Base-by-base conservation (phyloP, 2,113 vertebrate genomes). In the Cryptoleucopteryx plumbea region DNA sequence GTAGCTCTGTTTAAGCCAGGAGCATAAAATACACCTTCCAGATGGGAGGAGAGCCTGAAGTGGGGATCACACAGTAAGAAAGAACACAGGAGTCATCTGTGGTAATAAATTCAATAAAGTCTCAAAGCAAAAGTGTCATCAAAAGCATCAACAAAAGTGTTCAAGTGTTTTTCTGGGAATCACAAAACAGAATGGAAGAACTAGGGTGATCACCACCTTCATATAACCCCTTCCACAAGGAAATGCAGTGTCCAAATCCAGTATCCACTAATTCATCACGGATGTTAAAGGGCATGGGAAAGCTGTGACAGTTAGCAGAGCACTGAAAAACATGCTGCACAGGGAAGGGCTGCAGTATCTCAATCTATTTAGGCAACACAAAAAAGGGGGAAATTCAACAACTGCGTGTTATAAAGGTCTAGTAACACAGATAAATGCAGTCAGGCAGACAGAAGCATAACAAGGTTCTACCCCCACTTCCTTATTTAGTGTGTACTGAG, bases 1-100 rank as follows among this genome's bases (percentile, higher is more conserved):
- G 27, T 29, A 84, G 40, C 19, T 42, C n/a, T 16, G 5, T 0
- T 0, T 13, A 38, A 70, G 56, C 7, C 72, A 78, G 38, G 31
- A 66, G 15, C 21, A 3, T 48, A 40, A 77, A 48, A 77, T 14
- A 32, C 2, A 36, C 6, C 8, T 42, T 86, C 43, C 10, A 36
- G 74, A 14, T 4, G 13, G 26, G 17, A 71, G 16, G 9, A 20
- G 16, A 47, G 11, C 21, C 34, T 47, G 2, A 56, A 67, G 13
- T 5, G 16, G 22, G 18, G 61, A 89, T 61, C 5, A 6, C 20
- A 27, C 7, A 50, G 29, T 26, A 67, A 74, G 11, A 50, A 82
- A 4, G 2, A 73, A 58, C 20, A 19, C 5, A 9, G 13, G 26
- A 83, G 5, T 66, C n/a, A 70, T 6, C 80, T n/a, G 4, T 2